These are phyloP conservation scores for Origma solitaria DNA, from an alignment of 2,113 vertebrate genomes.

Conservation along the genomic window DNA sequence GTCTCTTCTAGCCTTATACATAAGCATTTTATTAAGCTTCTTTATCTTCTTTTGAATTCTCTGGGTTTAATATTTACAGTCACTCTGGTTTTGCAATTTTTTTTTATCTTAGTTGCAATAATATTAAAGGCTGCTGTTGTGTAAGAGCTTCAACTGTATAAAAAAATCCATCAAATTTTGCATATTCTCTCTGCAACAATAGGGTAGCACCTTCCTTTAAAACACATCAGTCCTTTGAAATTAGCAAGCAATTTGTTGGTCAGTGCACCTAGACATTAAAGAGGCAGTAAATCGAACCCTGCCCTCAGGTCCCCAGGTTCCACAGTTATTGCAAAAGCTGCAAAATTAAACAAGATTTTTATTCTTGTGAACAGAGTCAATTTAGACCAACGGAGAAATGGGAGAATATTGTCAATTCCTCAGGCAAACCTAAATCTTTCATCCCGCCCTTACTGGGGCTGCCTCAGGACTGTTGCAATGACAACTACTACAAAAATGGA, in stretches of 20 bases:
- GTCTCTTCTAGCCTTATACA: neutral
- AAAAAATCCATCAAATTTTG: neutral
- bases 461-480: neutral
- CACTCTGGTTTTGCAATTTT: neutral
- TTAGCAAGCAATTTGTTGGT: neutral
- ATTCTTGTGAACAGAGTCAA: neutral
- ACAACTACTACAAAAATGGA: neutral
- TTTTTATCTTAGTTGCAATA: neutral
- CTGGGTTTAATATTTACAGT: neutral
- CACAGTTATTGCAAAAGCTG: neutral
- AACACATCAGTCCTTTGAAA: neutral
- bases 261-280: neutral
- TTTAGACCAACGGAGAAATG: neutral
- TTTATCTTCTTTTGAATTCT: neutral
- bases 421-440: neutral
- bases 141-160: neutral
- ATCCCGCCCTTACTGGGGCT: neutral
- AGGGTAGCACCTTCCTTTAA: neutral
- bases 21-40: neutral
- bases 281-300: neutral
- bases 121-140: neutral
- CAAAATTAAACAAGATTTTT: constrained; percentile 12
- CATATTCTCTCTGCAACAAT: neutral
- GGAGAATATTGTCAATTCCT: neutral
- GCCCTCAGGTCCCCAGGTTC: neutral